A percentile compares a stretch with the other conserved stretches of the same genome.
phyloP scores from a whole-genome alignment of 2,888 invertebrate genomes.

The Mesorhabditis sp. region DNA sequence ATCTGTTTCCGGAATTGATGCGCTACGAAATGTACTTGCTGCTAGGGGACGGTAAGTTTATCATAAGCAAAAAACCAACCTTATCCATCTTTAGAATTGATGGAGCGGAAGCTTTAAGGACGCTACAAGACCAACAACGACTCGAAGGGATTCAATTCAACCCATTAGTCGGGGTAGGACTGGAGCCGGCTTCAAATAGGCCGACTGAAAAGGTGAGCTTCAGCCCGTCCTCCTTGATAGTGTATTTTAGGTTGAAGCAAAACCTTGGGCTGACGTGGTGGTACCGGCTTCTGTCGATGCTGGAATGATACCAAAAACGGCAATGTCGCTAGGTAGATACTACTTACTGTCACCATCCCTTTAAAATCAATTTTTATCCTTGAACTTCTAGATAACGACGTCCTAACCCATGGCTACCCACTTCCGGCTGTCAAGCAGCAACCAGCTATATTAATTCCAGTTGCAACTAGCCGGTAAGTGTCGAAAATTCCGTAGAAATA shows the following conservation, averaged over 20 bases:
- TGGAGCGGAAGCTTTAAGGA: background rate
- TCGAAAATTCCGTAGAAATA: background rate
- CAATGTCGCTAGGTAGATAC: background rate
- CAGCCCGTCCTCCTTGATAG: background rate
- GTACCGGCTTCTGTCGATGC: background rate
- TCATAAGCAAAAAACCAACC: background rate
- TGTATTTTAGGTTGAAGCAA: slow-evolving; percentile 2
- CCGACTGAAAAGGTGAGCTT: background rate
- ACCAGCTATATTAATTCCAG: background rate
- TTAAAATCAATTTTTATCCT: too few relatives aligned
- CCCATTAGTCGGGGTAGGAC: slow-evolving; percentile 1
- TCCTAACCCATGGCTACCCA: background rate
- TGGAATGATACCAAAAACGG: slow-evolving; percentile 6
- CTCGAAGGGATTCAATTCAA: slow-evolving; percentile 5
- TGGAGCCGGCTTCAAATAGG: background rate
- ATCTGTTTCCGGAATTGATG: slow-evolving; percentile 2
- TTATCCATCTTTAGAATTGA: background rate
- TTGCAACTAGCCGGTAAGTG: background rate
- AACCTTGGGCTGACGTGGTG: background rate
- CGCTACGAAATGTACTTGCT: background rate
- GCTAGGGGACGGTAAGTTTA: background rate
- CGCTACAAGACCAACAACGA: background rate
- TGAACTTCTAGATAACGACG: background rate
- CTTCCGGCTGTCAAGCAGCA: background rate
- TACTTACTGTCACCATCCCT: too few relatives aligned